phyloP scores from a whole-genome alignment of 2,113 vertebrate species.

The Gymnobelideus leadbeateri region DNA sequence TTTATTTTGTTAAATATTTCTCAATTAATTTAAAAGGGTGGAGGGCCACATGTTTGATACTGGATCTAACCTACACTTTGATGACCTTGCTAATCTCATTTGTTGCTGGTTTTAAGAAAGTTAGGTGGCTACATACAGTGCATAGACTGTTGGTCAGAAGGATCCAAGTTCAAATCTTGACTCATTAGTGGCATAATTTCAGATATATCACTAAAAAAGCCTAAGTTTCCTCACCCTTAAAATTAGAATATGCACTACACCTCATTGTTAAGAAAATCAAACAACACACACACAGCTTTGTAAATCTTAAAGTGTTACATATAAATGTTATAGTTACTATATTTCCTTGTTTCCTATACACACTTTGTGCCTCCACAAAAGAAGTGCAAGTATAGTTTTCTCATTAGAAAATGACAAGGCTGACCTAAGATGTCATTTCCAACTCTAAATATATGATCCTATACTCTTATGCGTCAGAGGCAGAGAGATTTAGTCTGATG shows the following conservation, averaged over 20 bases:
- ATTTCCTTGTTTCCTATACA: neutral
- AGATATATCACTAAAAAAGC: neutral
- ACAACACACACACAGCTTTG: neutral
- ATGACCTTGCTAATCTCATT: neutral
- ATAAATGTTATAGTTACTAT: neutral
- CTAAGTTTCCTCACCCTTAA: neutral
- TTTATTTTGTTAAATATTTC: neutral
- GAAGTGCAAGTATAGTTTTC: neutral
- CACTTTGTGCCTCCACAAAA: neutral
- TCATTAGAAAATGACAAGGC: neutral
- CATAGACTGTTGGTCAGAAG: neutral
- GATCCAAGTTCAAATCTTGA: neutral
- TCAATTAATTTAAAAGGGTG: neutral
- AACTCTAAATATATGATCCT: neutral
- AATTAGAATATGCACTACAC: neutral
- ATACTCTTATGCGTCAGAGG: neutral
- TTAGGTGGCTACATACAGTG: neutral
- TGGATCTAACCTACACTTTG: neutral
- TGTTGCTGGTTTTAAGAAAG: neutral
- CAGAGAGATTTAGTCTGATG: neutral
- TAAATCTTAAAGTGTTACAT: neutral
- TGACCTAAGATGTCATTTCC: neutral
- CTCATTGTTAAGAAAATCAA: neutral
- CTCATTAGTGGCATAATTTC: neutral
- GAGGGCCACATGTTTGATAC: neutral